A percentile compares a stretch with the other conserved stretches of the same genome.
Conservation (phyloP, 2,888 invertebrate genomes). For the Drosophila crucigera region DNA sequence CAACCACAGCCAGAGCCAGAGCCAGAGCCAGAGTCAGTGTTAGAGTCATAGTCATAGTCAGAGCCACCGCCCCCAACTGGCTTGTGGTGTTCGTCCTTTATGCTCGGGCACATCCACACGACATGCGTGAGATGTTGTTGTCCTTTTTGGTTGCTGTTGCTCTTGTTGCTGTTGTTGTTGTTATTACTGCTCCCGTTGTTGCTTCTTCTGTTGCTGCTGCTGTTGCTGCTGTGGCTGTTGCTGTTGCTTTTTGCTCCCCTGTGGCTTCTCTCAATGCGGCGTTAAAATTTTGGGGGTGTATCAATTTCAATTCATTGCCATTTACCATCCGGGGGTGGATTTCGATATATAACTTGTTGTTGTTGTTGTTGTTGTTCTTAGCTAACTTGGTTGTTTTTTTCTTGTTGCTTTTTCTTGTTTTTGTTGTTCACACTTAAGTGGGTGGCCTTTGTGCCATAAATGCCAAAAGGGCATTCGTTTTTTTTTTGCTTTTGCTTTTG, state of each 20-base stretch:
- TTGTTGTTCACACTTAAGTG: constrained; percentile 74
- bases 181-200: constrained; percentile 25
- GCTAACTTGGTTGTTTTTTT: constrained; percentile 5
- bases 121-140: constrained; percentile 41
- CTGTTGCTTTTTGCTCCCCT: constrained; percentile 60
- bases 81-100: constrained; percentile 40
- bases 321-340: constrained; percentile 71
- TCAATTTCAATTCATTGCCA: constrained; percentile 80
- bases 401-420: constrained; percentile 6
- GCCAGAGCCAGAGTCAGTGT: not conserved
- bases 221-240: constrained; percentile 21
- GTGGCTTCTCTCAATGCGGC: constrained; percentile 70
- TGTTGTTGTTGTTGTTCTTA: constrained; percentile 63
- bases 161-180: constrained; percentile 28
- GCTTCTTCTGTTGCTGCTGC: constrained; percentile 16
- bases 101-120: constrained; percentile 45
- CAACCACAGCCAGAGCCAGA: not conserved
- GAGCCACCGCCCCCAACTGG: constrained; percentile 37
- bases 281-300: constrained; percentile 81
- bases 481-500: constrained; percentile 1
- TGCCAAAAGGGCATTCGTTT: constrained; percentile 48
- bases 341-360: constrained; percentile 66
- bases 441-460: constrained; percentile 64
- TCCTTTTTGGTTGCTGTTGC: constrained; percentile 30
- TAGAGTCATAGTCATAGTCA: constrained; percentile 8